phyloP scores from a whole-genome alignment of 2,888 invertebrate genomes.

The Galeruca laticollis region DNA sequence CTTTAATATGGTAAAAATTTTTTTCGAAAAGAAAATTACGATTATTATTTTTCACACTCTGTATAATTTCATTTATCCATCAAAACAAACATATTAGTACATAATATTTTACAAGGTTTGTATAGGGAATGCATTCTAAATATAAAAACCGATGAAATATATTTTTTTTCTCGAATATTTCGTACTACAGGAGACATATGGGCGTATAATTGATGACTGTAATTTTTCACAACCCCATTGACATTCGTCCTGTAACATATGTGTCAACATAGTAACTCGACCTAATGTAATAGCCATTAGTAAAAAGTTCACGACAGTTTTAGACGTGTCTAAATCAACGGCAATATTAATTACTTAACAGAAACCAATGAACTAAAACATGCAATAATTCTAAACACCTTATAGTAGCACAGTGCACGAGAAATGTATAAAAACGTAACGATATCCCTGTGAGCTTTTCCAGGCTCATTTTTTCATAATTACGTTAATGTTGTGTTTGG shows the following conservation, averaged over 20 bases:
- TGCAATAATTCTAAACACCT: too few relatives aligned
- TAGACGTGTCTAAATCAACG: conserved; percentile 25
- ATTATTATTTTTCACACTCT: background rate
- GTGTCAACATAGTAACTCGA: conserved; percentile 58
- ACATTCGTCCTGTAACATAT: conserved; percentile 60
- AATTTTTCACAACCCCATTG: conserved; percentile 63
- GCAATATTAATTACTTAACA: too few relatives aligned
- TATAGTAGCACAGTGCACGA: too few relatives aligned
- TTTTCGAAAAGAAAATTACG: too few relatives aligned
- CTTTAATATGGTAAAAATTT: too few relatives aligned
- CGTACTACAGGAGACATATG: conserved; percentile 34
- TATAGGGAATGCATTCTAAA: background rate
- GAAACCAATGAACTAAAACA: too few relatives aligned
- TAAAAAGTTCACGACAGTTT: conserved; percentile 48
- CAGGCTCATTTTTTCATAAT: too few relatives aligned
- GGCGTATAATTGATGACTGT: conserved; percentile 62
- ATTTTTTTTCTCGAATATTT: conserved; percentile 22
- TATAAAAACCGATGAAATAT: conserved; percentile 20
- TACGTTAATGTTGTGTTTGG: too few relatives aligned
- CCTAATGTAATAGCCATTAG: conserved; percentile 60
- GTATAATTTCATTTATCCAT: too few relatives aligned
- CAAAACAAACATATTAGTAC: too few relatives aligned
- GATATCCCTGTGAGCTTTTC: too few relatives aligned
- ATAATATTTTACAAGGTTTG: background rate
- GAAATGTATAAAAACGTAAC: too few relatives aligned